Conservation (phyloP, 2,113 vertebrate genomes). For the Anthoscopus minutus region DNA sequence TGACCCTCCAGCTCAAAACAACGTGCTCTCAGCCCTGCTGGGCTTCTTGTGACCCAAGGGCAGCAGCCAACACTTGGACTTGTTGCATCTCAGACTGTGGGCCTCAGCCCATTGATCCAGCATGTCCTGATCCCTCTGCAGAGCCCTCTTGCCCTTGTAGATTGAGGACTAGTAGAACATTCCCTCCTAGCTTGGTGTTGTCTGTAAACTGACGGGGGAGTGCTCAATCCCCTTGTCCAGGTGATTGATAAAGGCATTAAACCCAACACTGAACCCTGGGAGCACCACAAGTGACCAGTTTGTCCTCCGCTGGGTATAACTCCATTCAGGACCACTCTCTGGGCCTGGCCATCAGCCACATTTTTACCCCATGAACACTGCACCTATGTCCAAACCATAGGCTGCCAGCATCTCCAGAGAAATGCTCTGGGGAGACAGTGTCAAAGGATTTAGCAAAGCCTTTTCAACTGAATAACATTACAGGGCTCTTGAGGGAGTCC, state of each 20-base stretch:
- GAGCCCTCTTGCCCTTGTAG: neutral
- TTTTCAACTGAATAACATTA: neutral
- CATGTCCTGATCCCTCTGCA: neutral
- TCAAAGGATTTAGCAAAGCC: neutral
- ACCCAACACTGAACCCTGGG: neutral
- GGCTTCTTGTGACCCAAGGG: neutral
- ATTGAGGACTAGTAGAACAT: no score
- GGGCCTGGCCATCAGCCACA: neutral
- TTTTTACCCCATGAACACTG: accelerated
- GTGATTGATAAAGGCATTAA: neutral
- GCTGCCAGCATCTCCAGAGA: neutral
- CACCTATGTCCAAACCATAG: neutral
- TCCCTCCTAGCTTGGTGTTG: neutral
- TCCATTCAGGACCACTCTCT: neutral
- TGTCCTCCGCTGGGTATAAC: neutral
- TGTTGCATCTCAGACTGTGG: neutral
- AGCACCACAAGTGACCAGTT: no score
- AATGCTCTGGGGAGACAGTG: neutral
- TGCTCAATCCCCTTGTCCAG: neutral
- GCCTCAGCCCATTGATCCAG: neutral
- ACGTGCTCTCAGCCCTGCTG: neutral
- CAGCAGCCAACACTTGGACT: neutral
- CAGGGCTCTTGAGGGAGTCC: neutral
- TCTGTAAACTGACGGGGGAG: neutral
- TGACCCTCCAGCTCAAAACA: neutral